phyloP scores from a whole-genome alignment of 1,140 invertebrate genomes.

The Psilanteris sp. region DNA sequence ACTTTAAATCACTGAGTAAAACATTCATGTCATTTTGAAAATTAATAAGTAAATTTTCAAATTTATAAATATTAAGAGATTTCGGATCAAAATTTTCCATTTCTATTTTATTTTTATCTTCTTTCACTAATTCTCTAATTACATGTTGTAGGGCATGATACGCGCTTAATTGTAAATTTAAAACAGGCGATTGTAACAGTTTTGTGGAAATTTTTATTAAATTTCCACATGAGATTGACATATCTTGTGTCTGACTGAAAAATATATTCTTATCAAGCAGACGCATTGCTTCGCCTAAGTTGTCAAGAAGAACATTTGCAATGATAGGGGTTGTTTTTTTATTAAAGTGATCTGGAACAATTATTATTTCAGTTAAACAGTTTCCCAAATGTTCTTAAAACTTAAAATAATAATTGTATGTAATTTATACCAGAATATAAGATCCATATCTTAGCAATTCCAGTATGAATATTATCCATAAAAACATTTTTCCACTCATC shows the following conservation, averaged over 20 bases:
- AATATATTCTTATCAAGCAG: constrained; percentile 68
- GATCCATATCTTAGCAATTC: constrained; percentile 80
- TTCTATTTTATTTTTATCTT: constrained; percentile 72
- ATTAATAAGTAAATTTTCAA: constrained; percentile 79
- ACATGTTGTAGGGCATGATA: constrained; percentile 76
- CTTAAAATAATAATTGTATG: neutral
- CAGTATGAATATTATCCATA: constrained; percentile 77
- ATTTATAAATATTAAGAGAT: constrained; percentile 73
- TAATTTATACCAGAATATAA: constrained; percentile 29
- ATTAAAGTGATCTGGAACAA: constrained; percentile 63
- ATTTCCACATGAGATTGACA: constrained; percentile 48
- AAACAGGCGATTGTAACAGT: constrained; percentile 70
- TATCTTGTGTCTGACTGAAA: constrained; percentile 47
- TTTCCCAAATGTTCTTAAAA: constrained; percentile 8
- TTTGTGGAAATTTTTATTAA: constrained; percentile 71
- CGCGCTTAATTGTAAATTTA: constrained; percentile 78
- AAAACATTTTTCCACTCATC: constrained; percentile 83
- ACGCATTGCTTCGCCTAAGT: constrained; percentile 70
- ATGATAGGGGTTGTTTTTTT: constrained; percentile 57
- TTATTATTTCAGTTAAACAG: constrained; percentile 7
- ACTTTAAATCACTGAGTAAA: constrained; percentile 82
- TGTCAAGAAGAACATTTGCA: constrained; percentile 65
- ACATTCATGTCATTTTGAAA: constrained; percentile 80
- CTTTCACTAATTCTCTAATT: constrained; percentile 73
- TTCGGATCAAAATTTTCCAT: constrained; percentile 76